Percentiles rank a stretch among this genome's conserved stretches.
Evolutionary conservation across 64 coral and sea anemone species (phyloP).

Genomic region (Actinia equina): DNA sequence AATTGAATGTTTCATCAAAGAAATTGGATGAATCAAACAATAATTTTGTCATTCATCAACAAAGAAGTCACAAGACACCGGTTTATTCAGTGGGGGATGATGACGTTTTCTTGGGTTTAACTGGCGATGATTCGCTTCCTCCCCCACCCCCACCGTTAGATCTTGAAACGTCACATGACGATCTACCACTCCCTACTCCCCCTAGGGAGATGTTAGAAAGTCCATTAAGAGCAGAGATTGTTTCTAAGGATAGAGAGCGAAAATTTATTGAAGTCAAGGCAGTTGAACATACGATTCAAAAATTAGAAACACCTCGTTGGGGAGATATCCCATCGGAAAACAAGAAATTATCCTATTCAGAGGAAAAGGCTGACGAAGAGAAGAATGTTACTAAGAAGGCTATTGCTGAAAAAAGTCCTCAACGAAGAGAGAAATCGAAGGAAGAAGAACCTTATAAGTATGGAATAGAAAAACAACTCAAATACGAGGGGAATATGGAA

Average conservation of each 20-base stretch:
- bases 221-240: background rate
- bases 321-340: background rate
- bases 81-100: conserved; percentile 31
- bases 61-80: background rate
- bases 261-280: background rate
- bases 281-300: background rate
- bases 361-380: background rate
- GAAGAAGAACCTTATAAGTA: background rate
- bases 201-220: conserved; percentile 49
- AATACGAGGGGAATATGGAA: background rate
- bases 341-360: background rate
- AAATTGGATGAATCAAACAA: background rate
- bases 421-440: background rate
- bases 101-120: conserved; percentile 31
- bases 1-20: background rate
- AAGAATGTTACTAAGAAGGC: background rate
- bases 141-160: conserved; percentile 60
- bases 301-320: background rate
- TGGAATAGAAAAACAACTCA: background rate
- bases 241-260: background rate
- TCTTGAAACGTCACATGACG: conserved; percentile 70
- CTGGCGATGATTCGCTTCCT: conserved; percentile 60
- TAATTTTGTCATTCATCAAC: background rate
- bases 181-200: conserved; percentile 73
- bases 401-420: background rate